phyloP scores from a whole-genome alignment of 2,113 vertebrate genomes.

The Anoplopoma fimbria region DNA sequence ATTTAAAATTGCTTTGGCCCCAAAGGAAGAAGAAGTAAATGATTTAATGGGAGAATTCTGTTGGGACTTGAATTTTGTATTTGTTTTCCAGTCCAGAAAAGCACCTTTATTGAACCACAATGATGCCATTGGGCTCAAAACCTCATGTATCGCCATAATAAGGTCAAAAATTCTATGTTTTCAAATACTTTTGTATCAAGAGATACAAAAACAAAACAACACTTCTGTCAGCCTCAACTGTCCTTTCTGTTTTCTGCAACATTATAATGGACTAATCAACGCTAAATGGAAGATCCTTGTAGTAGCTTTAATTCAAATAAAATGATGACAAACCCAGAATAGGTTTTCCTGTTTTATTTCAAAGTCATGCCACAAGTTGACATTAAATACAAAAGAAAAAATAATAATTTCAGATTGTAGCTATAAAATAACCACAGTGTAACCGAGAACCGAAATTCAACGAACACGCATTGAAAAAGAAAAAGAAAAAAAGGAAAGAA shows the following conservation, averaged over 20 bases:
- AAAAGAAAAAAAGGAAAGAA: conserved; percentile 58
- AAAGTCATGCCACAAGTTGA: conserved; percentile 90
- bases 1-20: neutral
- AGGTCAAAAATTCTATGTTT: no score
- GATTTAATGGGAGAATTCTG: no score
- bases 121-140: no score
- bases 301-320: neutral
- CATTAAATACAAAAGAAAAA: conserved; percentile 87
- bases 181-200: no score
- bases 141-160: no score
- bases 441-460: conserved; percentile 77
- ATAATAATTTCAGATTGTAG: conserved; percentile 70
- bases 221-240: no score
- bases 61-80: no score
- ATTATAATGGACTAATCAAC: no score
- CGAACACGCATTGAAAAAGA: conserved; percentile 44
- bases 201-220: no score
- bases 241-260: no score
- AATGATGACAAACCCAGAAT: conserved; percentile 33
- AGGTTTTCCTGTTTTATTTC: conserved; percentile 83
- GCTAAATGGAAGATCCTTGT: neutral
- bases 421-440: conserved; percentile 87
- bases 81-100: no score
- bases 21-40: neutral
- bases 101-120: no score